Evolutionary conservation across 2,113 vertebrate genomes (phyloP).

Genomic region (Otolemur garnettii): DNA sequence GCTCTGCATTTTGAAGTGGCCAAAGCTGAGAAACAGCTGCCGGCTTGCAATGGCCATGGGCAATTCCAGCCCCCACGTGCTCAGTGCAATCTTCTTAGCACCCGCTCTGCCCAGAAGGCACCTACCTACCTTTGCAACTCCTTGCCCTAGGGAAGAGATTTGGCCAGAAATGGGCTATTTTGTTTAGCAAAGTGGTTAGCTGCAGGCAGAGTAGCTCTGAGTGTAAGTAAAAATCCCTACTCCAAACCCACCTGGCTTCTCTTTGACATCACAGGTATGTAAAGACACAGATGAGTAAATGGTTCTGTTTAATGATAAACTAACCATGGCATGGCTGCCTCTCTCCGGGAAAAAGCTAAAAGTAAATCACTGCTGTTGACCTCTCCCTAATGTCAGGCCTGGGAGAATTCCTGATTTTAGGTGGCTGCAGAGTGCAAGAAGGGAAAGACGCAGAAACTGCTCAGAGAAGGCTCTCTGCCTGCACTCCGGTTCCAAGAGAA

Average conservation of each 20-base stretch:
- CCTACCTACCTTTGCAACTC: background rate
- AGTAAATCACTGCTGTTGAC: slow-evolving; percentile 28
- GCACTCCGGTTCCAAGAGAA: background rate
- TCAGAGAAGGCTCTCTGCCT: background rate
- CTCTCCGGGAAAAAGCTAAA: slow-evolving; percentile 38
- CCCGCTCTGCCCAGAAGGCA: background rate
- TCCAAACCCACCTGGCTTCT: background rate
- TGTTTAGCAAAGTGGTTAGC: background rate
- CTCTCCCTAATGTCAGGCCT: background rate
- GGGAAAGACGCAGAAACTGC: background rate
- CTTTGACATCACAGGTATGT: background rate
- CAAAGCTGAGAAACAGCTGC: background rate
- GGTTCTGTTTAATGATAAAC: slow-evolving; percentile 63
- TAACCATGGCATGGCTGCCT: background rate
- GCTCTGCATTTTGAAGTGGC: fast-evolving
- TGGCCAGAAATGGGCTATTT: background rate
- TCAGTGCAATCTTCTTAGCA: fast-evolving
- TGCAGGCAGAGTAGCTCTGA: background rate
- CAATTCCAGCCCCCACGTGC: fast-evolving
- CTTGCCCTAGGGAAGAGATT: background rate
- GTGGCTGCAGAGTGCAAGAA: background rate
- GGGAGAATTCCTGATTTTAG: background rate
- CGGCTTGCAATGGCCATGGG: no score
- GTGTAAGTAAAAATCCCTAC: background rate
- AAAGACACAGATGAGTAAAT: slow-evolving; percentile 16